Percentiles rank a stretch among this genome's conserved stretches.
Evolutionary conservation across 2,888 invertebrate species (phyloP).

Genomic region (Patella pellucida): DNA sequence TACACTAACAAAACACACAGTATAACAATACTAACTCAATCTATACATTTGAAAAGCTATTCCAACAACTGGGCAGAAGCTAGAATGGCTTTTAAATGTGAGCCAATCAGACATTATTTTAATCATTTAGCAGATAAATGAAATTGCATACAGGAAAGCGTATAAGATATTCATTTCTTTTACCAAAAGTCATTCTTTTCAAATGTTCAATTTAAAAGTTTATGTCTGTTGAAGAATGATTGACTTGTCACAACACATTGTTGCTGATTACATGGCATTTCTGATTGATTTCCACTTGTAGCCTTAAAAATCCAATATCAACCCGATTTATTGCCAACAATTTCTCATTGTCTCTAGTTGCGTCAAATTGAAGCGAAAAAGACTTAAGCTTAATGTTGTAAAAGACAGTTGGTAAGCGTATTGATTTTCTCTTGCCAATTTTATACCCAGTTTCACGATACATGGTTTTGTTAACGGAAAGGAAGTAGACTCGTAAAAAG

Average conservation of each 20-base stretch:
- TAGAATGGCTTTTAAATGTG: no score
- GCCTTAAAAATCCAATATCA: slow-evolving; percentile 10
- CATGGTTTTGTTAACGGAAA: neutral
- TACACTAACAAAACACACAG: no score
- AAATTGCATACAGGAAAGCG: no score
- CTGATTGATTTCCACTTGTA: neutral
- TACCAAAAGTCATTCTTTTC: no score
- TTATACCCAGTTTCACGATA: neutral
- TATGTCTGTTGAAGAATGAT: neutral
- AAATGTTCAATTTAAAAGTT: no score
- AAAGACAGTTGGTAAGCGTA: neutral
- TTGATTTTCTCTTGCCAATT: neutral
- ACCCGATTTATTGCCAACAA: neutral
- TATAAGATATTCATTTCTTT: no score
- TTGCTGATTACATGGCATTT: slow-evolving; percentile 7
- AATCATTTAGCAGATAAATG: no score
- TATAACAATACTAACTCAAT: no score
- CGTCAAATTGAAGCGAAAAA: slow-evolving; percentile 1
- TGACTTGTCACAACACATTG: neutral
- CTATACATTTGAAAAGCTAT: no score
- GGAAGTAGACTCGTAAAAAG: slow-evolving; percentile 2
- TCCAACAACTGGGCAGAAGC: no score
- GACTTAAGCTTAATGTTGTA: neutral
- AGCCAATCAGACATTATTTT: no score
- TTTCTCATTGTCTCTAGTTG: neutral